Evolutionary conservation across 2,113 vertebrate species (phyloP).

Genomic region (Coptodon rendalli): DNA sequence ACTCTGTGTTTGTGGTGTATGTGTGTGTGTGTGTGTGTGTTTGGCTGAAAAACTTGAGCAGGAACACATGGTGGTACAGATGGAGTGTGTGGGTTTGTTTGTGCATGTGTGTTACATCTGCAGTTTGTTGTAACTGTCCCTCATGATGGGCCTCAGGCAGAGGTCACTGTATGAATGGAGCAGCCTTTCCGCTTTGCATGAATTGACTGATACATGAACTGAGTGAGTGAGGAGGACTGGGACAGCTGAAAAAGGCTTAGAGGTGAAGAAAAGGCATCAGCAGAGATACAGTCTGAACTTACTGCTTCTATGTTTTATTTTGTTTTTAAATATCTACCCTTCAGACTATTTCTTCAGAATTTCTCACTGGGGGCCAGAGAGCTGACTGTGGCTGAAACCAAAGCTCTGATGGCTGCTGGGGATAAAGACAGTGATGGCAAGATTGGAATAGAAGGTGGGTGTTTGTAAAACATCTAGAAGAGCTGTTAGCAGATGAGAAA

Average conservation of each 20-base stretch:
- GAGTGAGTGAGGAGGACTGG: neutral
- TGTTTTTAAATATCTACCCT: neutral
- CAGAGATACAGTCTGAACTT: neutral
- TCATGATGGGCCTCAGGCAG: neutral
- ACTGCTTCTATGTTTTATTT: neutral
- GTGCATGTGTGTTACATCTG: neutral
- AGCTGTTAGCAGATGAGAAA: neutral
- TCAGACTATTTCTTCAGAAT: conserved; percentile 76
- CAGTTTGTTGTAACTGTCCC: neutral
- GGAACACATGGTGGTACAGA: neutral
- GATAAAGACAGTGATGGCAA: conserved; percentile 77
- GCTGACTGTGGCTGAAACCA: conserved; percentile 72
- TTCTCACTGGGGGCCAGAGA: conserved; percentile 65
- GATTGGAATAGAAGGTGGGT: conserved; percentile 76
- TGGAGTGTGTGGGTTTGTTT: neutral
- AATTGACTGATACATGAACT: neutral
- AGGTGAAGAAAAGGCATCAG: neutral
- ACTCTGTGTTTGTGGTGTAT: neutral
- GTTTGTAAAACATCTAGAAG: neutral
- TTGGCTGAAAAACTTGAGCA: neutral
- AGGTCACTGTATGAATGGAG: conserved; percentile 22
- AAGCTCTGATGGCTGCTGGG: conserved; percentile 66
- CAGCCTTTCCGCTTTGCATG: neutral
- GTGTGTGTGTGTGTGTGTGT: neutral
- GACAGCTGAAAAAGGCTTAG: neutral